phyloP scores from a whole-genome alignment of 2,113 vertebrate genomes.

The Machaerirhynchus nigripectus region DNA sequence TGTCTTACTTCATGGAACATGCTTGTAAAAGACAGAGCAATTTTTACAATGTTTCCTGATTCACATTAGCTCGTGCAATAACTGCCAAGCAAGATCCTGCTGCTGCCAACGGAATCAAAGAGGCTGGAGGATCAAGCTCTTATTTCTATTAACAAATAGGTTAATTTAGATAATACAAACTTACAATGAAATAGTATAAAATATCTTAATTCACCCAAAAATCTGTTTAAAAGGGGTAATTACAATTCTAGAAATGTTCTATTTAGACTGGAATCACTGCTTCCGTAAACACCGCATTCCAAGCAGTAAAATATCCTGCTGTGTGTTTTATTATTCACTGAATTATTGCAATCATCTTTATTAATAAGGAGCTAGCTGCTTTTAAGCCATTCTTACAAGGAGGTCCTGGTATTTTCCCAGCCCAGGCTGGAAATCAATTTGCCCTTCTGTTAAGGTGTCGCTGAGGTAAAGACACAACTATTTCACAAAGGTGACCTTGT shows the following conservation, averaged over 20 bases:
- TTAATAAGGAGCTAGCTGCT: background rate
- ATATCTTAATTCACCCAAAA: background rate
- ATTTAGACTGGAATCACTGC: background rate
- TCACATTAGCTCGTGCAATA: background rate
- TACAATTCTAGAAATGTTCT: background rate
- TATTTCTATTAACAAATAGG: background rate
- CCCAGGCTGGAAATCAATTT: background rate
- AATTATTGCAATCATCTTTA: background rate
- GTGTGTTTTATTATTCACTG: background rate
- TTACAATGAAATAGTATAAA: background rate
- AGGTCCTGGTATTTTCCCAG: background rate
- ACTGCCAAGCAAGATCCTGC: background rate
- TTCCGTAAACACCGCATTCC: background rate
- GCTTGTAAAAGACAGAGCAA: background rate
- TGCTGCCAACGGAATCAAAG: background rate
- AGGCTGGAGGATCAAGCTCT: background rate
- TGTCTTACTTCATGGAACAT: background rate
- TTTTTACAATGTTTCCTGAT: background rate
- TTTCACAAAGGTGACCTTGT: background rate
- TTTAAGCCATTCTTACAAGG: background rate
- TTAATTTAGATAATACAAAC: background rate
- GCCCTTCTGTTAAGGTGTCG: background rate
- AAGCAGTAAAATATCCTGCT: background rate
- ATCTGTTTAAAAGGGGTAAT: background rate
- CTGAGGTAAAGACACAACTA: background rate